Conservation (phyloP, 1,140 invertebrate genomes). For the Apis laboriosa region DNA sequence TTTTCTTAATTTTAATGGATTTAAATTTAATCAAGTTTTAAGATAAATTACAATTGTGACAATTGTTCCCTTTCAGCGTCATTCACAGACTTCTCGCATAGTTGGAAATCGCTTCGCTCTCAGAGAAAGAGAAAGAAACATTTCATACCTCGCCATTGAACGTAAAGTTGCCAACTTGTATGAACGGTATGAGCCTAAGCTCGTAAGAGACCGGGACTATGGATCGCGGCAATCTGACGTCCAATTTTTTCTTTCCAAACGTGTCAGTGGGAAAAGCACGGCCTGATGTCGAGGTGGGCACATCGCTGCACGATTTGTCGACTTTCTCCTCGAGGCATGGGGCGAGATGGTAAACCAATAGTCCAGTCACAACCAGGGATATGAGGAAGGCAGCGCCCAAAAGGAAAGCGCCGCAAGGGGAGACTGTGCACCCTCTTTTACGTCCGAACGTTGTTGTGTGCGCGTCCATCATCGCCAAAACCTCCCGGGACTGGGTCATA, state of each 20-base stretch:
- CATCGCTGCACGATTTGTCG: slow-evolving; percentile 46
- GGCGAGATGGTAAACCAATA: slow-evolving; percentile 87
- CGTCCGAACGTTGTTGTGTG: slow-evolving; percentile 77
- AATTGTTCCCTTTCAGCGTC: too few species aligned
- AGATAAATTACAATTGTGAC: too few species aligned
- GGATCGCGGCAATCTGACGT: slow-evolving; percentile 86
- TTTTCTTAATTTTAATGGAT: too few species aligned
- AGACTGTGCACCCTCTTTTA: slow-evolving; percentile 78
- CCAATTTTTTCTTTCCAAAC: slow-evolving; percentile 75
- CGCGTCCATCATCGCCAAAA: slow-evolving; percentile 77
- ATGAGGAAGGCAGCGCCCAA: slow-evolving; percentile 80
- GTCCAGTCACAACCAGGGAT: slow-evolving; percentile 83
- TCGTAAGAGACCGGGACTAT: slow-evolving; percentile 86
- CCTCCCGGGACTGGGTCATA: slow-evolving; percentile 77
- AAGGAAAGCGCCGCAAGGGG: slow-evolving; percentile 78
- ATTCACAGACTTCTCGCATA: not conserved
- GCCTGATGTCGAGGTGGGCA: slow-evolving; percentile 71
- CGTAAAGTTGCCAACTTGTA: slow-evolving; percentile 88
- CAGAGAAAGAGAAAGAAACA: not conserved
- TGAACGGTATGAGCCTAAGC: slow-evolving; percentile 86
- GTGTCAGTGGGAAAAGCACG: slow-evolving; percentile 76
- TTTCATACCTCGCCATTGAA: slow-evolving; percentile 85
- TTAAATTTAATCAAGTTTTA: too few species aligned
- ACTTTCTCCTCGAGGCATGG: slow-evolving; percentile 81
- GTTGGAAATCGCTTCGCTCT: not conserved